These are phyloP conservation scores for Bos taurus DNA, from an alignment of 2,113 vertebrate species.

Conservation along the genomic window DNA sequence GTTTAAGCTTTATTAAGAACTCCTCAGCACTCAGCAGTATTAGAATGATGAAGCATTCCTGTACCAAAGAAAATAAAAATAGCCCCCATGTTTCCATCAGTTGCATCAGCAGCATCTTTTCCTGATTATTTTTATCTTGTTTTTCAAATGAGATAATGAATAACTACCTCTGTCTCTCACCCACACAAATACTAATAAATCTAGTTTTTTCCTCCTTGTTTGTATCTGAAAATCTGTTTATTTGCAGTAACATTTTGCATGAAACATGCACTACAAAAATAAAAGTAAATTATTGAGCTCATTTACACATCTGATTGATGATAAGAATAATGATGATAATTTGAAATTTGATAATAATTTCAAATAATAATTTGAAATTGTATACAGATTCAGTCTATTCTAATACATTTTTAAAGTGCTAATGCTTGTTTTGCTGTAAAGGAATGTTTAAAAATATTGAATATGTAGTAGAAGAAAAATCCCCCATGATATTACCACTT, in stretches of 20 bases:
- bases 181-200: slow-evolving; percentile 57
- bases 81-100: background rate
- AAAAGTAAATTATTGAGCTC: slow-evolving; percentile 17
- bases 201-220: background rate
- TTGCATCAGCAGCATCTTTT: slow-evolving; percentile 20
- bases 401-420: background rate
- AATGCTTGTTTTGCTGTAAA: background rate
- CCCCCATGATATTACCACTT: background rate
- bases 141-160: slow-evolving; percentile 52
- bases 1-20: slow-evolving; percentile 11
- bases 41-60: background rate
- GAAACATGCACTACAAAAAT: slow-evolving; percentile 41
- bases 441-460: background rate
- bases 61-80: slow-evolving; percentile 22
- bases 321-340: background rate
- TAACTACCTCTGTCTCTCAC: slow-evolving; percentile 45
- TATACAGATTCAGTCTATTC: background rate
- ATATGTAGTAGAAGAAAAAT: background rate
- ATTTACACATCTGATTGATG: background rate
- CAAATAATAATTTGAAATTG: background rate
- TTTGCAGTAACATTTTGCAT: slow-evolving; percentile 9
- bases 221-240: slow-evolving; percentile 30
- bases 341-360: background rate
- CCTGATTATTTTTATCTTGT: slow-evolving; percentile 57
- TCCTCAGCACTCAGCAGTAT: background rate